phyloP scores from a whole-genome alignment of 2,797 vertebrate genomes.

The Champsocephalus gunnari region DNA sequence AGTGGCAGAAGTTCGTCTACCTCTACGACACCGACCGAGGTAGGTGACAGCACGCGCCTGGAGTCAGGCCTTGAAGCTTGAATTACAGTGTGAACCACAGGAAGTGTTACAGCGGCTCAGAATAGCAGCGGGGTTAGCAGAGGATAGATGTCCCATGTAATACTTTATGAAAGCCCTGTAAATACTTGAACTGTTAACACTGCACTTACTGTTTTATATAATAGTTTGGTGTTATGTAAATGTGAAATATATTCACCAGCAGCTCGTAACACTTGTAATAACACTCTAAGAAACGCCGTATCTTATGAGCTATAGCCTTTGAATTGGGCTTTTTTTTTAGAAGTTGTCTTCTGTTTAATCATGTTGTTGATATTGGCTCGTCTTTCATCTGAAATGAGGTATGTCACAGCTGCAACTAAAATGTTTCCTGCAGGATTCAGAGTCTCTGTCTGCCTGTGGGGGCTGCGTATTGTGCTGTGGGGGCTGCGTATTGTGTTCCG shows the following conservation, averaged over 20 bases:
- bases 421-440: slow-evolving; percentile 58
- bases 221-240: slow-evolving; percentile 57
- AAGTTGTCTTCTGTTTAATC: slow-evolving; percentile 73
- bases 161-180: slow-evolving; percentile 45
- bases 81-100: slow-evolving; percentile 42
- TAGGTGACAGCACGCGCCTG: slow-evolving; percentile 76
- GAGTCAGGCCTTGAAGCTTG: slow-evolving; percentile 19
- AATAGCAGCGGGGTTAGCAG: slow-evolving; percentile 45
- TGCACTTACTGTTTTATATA: slow-evolving; percentile 46
- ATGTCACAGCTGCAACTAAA: slow-evolving; percentile 70
- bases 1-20: slow-evolving; percentile 99
- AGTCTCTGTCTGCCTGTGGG: slow-evolving; percentile 48
- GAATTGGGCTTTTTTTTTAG: slow-evolving; percentile 40
- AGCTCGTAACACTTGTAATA: slow-evolving; percentile 68
- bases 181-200: slow-evolving; percentile 58
- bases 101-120: slow-evolving; percentile 34
- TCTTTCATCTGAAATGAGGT: slow-evolving; percentile 77
- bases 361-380: slow-evolving; percentile 74
- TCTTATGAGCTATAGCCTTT: slow-evolving; percentile 67
- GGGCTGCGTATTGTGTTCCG: slow-evolving; percentile 61
- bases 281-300: slow-evolving; percentile 43
- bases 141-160: slow-evolving; percentile 51
- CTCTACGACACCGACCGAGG: slow-evolving; percentile 99
- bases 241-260: slow-evolving; percentile 55
- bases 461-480: slow-evolving; percentile 62